These are phyloP conservation scores for Anisognathus igniventris DNA, from an alignment of 2,797 vertebrate species.

Conservation along the genomic window DNA sequence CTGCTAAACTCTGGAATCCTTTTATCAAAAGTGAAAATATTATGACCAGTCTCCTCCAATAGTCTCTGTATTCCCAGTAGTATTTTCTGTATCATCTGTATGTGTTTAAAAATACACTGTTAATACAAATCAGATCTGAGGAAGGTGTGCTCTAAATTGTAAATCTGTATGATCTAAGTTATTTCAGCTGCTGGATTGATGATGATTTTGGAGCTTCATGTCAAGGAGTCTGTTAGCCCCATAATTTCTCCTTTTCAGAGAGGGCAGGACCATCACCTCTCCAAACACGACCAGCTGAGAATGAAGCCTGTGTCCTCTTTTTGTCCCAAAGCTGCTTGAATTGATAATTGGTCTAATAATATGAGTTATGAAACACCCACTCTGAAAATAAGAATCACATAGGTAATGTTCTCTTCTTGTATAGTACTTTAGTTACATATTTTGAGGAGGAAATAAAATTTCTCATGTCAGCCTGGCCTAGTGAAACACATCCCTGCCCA, in stretches of 20 bases:
- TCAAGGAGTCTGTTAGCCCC: neutral
- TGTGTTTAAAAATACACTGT: neutral
- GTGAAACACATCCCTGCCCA: neutral
- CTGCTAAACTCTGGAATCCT: neutral
- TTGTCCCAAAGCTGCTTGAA: neutral
- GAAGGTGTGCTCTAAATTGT: neutral
- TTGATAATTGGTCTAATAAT: neutral
- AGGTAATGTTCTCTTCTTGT: neutral
- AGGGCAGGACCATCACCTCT: neutral
- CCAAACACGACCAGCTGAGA: neutral
- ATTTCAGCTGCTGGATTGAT: neutral
- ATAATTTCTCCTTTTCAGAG: neutral
- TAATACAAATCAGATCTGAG: neutral
- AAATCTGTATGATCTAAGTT: neutral
- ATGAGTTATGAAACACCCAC: neutral
- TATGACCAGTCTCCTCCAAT: neutral
- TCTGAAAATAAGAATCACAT: neutral
- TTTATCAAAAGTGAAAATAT: neutral
- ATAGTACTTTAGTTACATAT: neutral
- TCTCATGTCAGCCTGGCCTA: neutral
- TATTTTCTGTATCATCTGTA: neutral
- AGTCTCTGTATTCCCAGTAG: neutral
- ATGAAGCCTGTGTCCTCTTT: neutral
- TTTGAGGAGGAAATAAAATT: conserved; percentile 39
- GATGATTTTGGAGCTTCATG: neutral